Evolutionary conservation across 1,140 invertebrate species (phyloP), one percentile per base, ranked within the genome.

Genomic region (Hetaerina americana): DNA sequence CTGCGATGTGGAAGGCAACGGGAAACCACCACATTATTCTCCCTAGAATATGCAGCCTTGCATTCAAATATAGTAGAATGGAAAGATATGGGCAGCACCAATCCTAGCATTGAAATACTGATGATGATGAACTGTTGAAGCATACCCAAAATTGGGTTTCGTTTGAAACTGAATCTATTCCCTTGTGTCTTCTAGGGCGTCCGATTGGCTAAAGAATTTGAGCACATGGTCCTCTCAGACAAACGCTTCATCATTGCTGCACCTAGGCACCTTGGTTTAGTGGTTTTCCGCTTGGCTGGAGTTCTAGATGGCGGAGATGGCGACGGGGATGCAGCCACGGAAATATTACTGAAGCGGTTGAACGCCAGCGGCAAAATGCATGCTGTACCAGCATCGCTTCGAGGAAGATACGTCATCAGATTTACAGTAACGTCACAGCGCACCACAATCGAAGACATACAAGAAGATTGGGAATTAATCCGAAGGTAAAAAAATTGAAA

Each of bases 341-440:
- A 97, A 80, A 89, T 85, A 26, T 82, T 99, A 0, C 80, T 96
- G 24, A 95, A 96, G 79, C 85, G 87, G 24, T 84, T 99, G 66
- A 99, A 98, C 77, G 88, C 89, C 1, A 87, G 92, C 6, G 87
- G 92, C 18, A 79, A 84, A 73, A 90, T 99, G 2, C 96, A 98
- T 80, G 91, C 97, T 67, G 95, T 98, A 0, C 95, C 96, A 0
- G 94, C 96, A 0, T 91, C 91, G 70, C 85, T 96, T 15, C 81
- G 87, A 76, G 85, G 90, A 0, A 90, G 92, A 80, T 98, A 97
- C 78, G 93, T 97, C 22, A 97, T 97, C 72, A 82, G 91, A 8
- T 96, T 95, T 78, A 95, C 96, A 0, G 90, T 99, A 18, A 98
- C 96, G 5, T 97, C 95, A 8, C 88, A 91, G 49, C 87, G 86